Evolutionary conservation across 2,888 invertebrate genomes (phyloP), one percentile per base, ranked within the genome.

Genomic region (Habroteleia sp.): DNA sequence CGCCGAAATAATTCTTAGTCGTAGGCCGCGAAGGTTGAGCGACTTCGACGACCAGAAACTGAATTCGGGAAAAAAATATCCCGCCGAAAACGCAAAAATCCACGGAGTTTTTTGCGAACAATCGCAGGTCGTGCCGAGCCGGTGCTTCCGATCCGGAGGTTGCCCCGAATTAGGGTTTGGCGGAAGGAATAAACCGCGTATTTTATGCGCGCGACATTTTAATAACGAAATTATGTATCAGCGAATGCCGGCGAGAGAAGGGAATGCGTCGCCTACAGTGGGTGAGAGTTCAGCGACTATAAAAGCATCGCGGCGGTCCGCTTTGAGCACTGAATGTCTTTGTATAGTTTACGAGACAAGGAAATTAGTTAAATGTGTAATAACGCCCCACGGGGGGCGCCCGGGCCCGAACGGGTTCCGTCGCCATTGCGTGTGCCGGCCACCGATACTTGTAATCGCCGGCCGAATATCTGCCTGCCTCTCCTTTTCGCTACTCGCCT

Each of bases 341-440:
- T 77, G 66, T 73, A 72, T 81, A 80, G 78, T 85, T 86, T 85
- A 84, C 80, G 85, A 85, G 85, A 84, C 85, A 85, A 79, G 82
- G 82, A 84, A 85, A 86, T 86, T 86, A 84, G 85, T 84, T 86
- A 82, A 86, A 85, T 84, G 81, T 81, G 82, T 85, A 85, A 84
- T 86, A 85, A 84, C 79, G 80, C 83, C 72, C 82, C 37, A 78
- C 81, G 79, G 81, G 80, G 76, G 82, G 78, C 74, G 62, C 65
- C 54, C 68, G 62, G 72, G 31, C 68, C 77, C n/a, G 50, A 60
- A 74, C 63, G 62, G 42, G 41, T 66, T 48, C 71, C 73, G 66
- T 75, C 75, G 72, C 52, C 63, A 29, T 60, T 37, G 58, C 52
- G 31, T 27, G 35, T 31, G 41, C 50, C 48, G 23, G 69, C 33